Evolutionary conservation across 2,113 vertebrate genomes (phyloP).

Genomic region (Gavialis gangeticus): DNA sequence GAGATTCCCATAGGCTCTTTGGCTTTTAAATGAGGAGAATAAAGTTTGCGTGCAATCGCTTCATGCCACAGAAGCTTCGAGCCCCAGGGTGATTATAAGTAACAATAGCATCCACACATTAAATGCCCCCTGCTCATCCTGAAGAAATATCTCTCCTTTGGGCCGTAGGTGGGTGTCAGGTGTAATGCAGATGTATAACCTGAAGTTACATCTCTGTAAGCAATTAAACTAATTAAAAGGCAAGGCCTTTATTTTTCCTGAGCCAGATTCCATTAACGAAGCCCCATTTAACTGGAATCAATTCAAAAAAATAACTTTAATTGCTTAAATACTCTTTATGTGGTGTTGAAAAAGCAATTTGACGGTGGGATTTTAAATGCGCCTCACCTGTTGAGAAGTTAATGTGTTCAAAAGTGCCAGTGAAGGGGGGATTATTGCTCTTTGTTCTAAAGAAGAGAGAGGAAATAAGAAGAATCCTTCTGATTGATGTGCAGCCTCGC

Average conservation of each 20-base stretch:
- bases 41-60: background rate
- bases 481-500: background rate
- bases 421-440: constrained; percentile 23
- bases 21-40: background rate
- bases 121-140: background rate
- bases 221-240: constrained; percentile 55
- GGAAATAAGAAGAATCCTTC: background rate
- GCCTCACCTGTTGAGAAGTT: constrained; percentile 54
- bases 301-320: constrained; percentile 45
- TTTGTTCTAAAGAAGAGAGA: background rate
- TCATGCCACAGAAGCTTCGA: fast-evolving
- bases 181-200: background rate
- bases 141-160: background rate
- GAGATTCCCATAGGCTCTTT: background rate
- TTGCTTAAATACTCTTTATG: constrained; percentile 71
- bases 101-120: fast-evolving
- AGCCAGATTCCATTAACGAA: constrained; percentile 71
- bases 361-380: constrained; percentile 50
- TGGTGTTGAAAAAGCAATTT: constrained; percentile 40
- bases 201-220: constrained; percentile 1
- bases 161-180: fast-evolving
- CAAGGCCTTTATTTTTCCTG: constrained; percentile 37
- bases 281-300: constrained; percentile 62
- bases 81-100: background rate
- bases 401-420: constrained; percentile 55